Evolutionary conservation across 1,140 invertebrate genomes (phyloP).

Genomic region (Teleogryllus occipitalis): DNA sequence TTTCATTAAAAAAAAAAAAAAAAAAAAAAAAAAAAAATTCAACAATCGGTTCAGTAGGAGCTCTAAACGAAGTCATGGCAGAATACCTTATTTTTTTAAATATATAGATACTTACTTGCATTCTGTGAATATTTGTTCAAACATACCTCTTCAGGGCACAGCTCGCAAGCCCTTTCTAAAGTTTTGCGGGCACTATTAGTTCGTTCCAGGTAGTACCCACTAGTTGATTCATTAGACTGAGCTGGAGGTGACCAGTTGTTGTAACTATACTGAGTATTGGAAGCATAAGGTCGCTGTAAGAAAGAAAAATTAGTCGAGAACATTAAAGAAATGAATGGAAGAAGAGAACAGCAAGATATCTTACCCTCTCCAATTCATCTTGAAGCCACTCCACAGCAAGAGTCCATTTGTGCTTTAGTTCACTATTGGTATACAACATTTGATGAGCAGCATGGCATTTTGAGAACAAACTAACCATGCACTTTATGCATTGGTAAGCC

Average conservation of each 20-base stretch:
- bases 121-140: too few relatives aligned
- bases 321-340: not conserved
- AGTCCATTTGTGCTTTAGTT: conserved; percentile 78
- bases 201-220: conserved; percentile 89
- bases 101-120: too few relatives aligned
- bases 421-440: conserved; percentile 64
- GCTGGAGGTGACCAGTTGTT: conserved; percentile 90
- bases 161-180: conserved; percentile 70
- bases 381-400: conserved; percentile 88
- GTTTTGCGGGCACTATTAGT: conserved; percentile 89
- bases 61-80: too few relatives aligned
- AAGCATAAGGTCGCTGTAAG: conserved; percentile 54
- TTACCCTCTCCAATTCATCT: conserved; percentile 80
- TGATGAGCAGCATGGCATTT: conserved; percentile 66
- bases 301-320: conserved; percentile 7
- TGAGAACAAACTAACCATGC: conserved; percentile 82
- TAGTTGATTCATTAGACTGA: conserved; percentile 89
- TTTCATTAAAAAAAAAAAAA: too few relatives aligned
- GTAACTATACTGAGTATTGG: conserved; percentile 65
- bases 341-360: conserved; percentile 26
- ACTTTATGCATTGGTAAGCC: conserved; percentile 95
- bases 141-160: conserved; percentile 67
- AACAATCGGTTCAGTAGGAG: too few relatives aligned
- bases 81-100: too few relatives aligned
- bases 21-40: too few relatives aligned